Evolutionary conservation across 2,888 invertebrate genomes (phyloP), one percentile per base, ranked within the genome.

Genomic region (Phragmatobia fuliginosa): DNA sequence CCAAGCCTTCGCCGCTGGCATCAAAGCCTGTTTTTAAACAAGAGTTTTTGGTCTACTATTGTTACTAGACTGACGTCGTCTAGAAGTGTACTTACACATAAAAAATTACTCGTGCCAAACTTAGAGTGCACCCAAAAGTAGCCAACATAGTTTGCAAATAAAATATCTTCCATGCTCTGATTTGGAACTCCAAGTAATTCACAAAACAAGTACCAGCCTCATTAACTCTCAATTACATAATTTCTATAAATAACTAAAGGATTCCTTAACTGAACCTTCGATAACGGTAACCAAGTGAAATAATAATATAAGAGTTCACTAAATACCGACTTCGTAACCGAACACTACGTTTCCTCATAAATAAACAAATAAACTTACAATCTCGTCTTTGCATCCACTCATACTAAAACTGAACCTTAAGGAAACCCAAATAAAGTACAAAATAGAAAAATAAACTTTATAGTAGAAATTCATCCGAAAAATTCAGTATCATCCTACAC

Each of bases 341-440:
- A 90, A 93, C 82, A 91, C 92, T 88, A 87, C 85, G 80, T 87
- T 90, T 88, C 89, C 89, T 88, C 89, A 88, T 85, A 90, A 90
- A 88, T 85, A 87, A 89, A 87, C 82, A 89, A 87, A 87, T 80
- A 83, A 83, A 85, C 71, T 63, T 62, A 75, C 84, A 75, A 83
- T 68, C n/a, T 76, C 74, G 74, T 64, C 49, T 52, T 25, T 60
- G 32, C 41, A n/a, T 4, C 2, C 31, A n/a, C 33, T 2, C 33
- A 67, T 61, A 58, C 32, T 68, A 25, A 87, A 65, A 77, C 41
- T 76, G 14, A 72, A 71, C 80, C 72, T 77, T 88, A 85, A 11
- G 0, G 0, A 6, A 0, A n/a, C 25, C 0, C 2, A 0, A 1
- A 49, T 83, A 87, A 79, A 74, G 62, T 25, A 59, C 28, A 72